Evolutionary conservation across 1,140 invertebrate genomes (phyloP), one percentile per base, ranked within the genome.

Genomic region (Scaptomyza graminum): DNA sequence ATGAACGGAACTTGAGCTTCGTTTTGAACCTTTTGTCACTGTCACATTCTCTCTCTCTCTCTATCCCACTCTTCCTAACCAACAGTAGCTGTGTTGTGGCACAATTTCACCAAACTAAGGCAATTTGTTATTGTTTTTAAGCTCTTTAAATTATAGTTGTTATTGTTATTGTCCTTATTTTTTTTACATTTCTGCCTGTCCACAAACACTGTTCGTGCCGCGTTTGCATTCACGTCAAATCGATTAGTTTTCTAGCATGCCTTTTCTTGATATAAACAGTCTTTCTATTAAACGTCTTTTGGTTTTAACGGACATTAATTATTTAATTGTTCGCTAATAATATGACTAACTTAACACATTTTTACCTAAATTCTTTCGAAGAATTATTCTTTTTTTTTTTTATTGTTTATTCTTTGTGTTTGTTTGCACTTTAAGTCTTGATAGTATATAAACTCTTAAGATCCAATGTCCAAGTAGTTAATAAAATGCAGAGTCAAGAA

Each of bases 31-130:
- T 34, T 22, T 51, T 39, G 13, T 31, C 22, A 31, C 25, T 41
- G 39, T n/a, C 55, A 5, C 1, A 18, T 8, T n/a, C 18, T 34
- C 15, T 28, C 6, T n/a, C 18, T 8, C 13, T 13, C 4, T 22
- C 49, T 15, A 28, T 12, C 22, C 13, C 2, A 12, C 18, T n/a
- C 28, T 12, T 13, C 8, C 7, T 11, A 16, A 22, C 18, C 18
- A 22, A 22, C 31, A 12, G 6, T 7, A 28, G 28, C 54, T 9
- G n/a, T 60, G 49, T 55, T 57, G 57, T 59, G 72, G 59, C 37
- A 41, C 64, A 54, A 64, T 79, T 79, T 76, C 37, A 76, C 67
- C 73, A 84, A 84, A 84, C 76, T 79, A 73, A 84, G 60, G 76
- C 73, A 79, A 84, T 79, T 84, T 84, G 78, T 68, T 74, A 64